phyloP scores from a whole-genome alignment of 2,113 vertebrate genomes.

The Nannobrachium achirus region DNA sequence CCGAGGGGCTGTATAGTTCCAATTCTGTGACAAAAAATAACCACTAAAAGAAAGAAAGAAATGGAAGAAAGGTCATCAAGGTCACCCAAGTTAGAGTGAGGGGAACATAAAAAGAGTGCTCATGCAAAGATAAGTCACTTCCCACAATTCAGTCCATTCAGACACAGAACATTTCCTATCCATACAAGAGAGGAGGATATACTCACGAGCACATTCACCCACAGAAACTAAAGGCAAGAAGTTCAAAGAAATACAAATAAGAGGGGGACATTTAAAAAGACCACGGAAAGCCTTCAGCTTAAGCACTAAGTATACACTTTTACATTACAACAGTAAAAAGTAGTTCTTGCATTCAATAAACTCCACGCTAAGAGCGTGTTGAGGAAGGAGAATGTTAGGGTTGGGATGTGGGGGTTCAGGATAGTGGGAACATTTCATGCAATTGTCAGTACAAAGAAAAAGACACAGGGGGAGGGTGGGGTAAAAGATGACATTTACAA shows the following conservation, averaged over 20 bases:
- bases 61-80: constrained; percentile 53
- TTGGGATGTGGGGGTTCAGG: constrained; percentile 6
- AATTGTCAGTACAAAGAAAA: constrained; percentile 76
- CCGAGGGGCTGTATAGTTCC: constrained; percentile 44
- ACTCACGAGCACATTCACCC: constrained; percentile 65
- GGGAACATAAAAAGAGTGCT: constrained; percentile 74
- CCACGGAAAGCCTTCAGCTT: constrained; percentile 76
- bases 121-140: constrained; percentile 76
- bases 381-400: constrained; percentile 32
- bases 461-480: constrained; percentile 10
- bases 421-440: constrained; percentile 71
- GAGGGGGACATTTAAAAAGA: constrained; percentile 70
- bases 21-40: constrained; percentile 47
- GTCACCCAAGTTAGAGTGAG: constrained; percentile 58
- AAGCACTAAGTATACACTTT: constrained; percentile 80
- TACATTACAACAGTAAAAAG: constrained; percentile 85
- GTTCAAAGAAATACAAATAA: constrained; percentile 42
- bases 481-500: constrained; percentile 80
- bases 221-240: constrained; percentile 46
- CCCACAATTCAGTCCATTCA: constrained; percentile 66
- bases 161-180: constrained; percentile 64
- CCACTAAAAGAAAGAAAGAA: constrained; percentile 48
- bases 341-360: constrained; percentile 84
- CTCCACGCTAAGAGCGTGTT: constrained; percentile 70
- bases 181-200: constrained; percentile 55